These are phyloP conservation scores for Antheraea assamensis DNA, from an alignment of 2,888 invertebrate species.

Conservation along the genomic window DNA sequence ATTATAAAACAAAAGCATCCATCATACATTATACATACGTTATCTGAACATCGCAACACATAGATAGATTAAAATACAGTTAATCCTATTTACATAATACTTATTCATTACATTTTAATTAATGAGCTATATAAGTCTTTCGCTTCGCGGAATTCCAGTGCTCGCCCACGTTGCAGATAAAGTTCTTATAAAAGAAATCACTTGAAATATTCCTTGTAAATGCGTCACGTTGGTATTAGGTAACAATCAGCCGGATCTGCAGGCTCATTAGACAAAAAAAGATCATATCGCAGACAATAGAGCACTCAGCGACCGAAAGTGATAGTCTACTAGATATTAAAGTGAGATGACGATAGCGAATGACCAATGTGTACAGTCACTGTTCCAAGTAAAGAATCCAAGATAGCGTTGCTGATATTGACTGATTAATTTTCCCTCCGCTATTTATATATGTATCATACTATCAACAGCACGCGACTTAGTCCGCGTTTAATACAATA, in stretches of 20 bases:
- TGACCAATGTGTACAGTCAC: slow-evolving; percentile 60
- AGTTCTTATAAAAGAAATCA: slow-evolving; percentile 22
- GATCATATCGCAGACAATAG: slow-evolving; percentile 76
- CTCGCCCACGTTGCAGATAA: slow-evolving; percentile 35
- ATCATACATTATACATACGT: neutral
- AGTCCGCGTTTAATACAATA: too few relatives aligned
- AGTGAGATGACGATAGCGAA: slow-evolving; percentile 61
- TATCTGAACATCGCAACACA: neutral
- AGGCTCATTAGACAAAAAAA: slow-evolving; percentile 72
- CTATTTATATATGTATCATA: too few relatives aligned
- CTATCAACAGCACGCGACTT: too few relatives aligned
- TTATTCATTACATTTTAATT: slow-evolving; percentile 41
- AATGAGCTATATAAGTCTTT: slow-evolving; percentile 45
- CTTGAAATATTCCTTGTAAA: slow-evolving; percentile 21
- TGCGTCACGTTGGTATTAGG: slow-evolving; percentile 64
- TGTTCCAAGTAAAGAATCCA: slow-evolving; percentile 41
- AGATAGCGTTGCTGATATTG: slow-evolving; percentile 26
- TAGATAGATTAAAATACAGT: neutral
- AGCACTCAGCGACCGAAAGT: slow-evolving; percentile 75
- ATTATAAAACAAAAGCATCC: slow-evolving; percentile 2
- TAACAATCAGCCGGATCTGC: slow-evolving; percentile 75
- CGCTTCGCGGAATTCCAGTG: slow-evolving; percentile 38
- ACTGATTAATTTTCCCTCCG: slow-evolving; percentile 26
- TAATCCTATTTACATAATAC: slow-evolving; percentile 32
- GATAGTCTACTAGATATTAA: slow-evolving; percentile 75